phyloP scores from a whole-genome alignment of 2,888 invertebrate species.

The Acanthosepion lycidas region DNA sequence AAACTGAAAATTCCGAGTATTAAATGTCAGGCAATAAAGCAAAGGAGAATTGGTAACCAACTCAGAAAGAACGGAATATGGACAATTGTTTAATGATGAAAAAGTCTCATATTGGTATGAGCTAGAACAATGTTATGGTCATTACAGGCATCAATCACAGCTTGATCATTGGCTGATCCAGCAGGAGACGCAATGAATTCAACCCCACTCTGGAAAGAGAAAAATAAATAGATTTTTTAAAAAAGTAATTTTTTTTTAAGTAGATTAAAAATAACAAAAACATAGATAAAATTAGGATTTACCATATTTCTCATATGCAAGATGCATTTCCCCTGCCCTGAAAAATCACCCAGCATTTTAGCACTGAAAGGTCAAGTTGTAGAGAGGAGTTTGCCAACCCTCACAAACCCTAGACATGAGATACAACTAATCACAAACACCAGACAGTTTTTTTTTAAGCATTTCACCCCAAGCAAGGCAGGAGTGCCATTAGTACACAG shows the following conservation, averaged over 20 bases:
- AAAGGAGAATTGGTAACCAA: not conserved
- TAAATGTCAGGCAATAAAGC: not conserved
- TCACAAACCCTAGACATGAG: no score
- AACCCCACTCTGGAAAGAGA: conserved; percentile 88
- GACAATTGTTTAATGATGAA: conserved; percentile 86
- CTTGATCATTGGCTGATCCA: conserved; percentile 94
- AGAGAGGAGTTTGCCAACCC: no score
- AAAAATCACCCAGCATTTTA: not conserved
- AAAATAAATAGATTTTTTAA: not conserved
- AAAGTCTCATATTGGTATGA: conserved; percentile 91
- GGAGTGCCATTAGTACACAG: no score
- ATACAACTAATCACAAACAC: no score
- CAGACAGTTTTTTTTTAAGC: no score
- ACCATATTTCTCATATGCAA: no score
- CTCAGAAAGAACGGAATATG: not conserved
- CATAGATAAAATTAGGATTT: no score
- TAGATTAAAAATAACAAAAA: not conserved
- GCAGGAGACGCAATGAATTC: conserved; percentile 93
- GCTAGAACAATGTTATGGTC: conserved; percentile 90
- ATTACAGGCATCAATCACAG: conserved; percentile 91
- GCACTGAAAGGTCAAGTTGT: no score
- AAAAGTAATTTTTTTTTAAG: no score
- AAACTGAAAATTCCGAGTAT: not conserved
- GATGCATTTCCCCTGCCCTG: not conserved
- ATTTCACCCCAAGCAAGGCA: no score